A percentile compares a stretch with the other conserved stretches of the same genome.
These are phyloP conservation scores for Brenthis ino DNA, from an alignment of 2,888 invertebrate species.

Conservation along the genomic window DNA sequence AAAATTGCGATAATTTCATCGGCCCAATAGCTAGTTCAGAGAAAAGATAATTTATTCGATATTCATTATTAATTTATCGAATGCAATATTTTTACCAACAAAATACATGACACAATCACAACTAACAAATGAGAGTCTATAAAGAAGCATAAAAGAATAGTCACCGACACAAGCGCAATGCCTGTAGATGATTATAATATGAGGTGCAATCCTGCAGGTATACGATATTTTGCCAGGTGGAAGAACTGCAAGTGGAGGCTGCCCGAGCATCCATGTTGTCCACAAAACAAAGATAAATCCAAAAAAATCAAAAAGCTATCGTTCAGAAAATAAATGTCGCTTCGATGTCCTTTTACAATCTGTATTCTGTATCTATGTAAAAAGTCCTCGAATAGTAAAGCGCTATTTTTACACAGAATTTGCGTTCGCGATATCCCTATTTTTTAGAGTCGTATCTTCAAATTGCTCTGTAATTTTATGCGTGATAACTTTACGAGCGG, in stretches of 20 bases:
- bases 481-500: constrained; percentile 75
- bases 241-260: constrained; percentile 90
- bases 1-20: constrained; percentile 20
- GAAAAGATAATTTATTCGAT: constrained; percentile 31
- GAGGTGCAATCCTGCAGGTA: constrained; percentile 85
- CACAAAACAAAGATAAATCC: constrained; percentile 83
- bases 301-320: constrained; percentile 76
- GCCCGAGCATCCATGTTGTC: constrained; percentile 86
- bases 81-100: constrained; percentile 23
- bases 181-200: constrained; percentile 81
- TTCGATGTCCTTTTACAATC: constrained; percentile 68
- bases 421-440: constrained; percentile 57
- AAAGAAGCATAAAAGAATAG: constrained; percentile 57
- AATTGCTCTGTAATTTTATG: constrained; percentile 70
- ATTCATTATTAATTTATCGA: constrained; percentile 19
- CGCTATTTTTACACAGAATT: constrained; percentile 76
- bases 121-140: constrained; percentile 38
- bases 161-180: constrained; percentile 63
- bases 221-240: constrained; percentile 93
- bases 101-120: constrained; percentile 28
- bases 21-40: constrained; percentile 8
- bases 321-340: constrained; percentile 77
- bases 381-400: constrained; percentile 70
- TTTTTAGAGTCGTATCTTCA: constrained; percentile 69
- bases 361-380: constrained; percentile 74